Evolutionary conservation across 2,113 vertebrate species (phyloP).

Genomic region (Panthera uncia): DNA sequence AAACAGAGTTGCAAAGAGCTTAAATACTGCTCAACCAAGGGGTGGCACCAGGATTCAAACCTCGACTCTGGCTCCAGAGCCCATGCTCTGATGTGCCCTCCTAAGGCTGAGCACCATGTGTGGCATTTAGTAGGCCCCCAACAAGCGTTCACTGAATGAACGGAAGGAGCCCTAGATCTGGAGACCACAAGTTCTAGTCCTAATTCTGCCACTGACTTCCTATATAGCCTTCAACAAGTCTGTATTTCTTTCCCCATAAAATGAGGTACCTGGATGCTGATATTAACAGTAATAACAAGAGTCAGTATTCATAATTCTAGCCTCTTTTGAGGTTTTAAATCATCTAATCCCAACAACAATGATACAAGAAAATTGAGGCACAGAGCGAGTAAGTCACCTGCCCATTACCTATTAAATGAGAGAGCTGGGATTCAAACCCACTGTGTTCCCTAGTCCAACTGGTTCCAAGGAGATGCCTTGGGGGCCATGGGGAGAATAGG

Average conservation of each 20-base stretch:
- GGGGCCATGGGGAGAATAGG: no score
- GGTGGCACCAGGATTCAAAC: not conserved
- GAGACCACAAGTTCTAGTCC: not conserved
- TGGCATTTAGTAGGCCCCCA: not conserved
- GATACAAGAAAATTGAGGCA: not conserved
- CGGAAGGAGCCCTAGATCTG: not conserved
- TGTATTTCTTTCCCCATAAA: not conserved
- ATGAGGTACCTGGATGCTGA: not conserved
- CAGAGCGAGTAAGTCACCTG: not conserved
- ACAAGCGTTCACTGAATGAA: not conserved
- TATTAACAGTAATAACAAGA: not conserved
- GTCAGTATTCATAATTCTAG: not conserved
- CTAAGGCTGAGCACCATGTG: not conserved
- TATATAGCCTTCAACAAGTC: not conserved
- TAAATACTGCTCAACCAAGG: not conserved
- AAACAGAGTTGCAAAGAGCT: not conserved
- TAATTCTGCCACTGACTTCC: not conserved
- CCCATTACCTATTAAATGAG: not conserved
- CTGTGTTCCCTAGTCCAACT: not conserved
- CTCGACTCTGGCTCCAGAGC: not conserved
- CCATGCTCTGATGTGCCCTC: not conserved
- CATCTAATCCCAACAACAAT: not conserved
- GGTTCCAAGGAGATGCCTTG: not conserved
- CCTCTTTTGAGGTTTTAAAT: not conserved
- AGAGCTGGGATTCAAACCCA: not conserved